phyloP scores from a whole-genome alignment of 1,140 invertebrate species.

The Marisa cornuarietis region DNA sequence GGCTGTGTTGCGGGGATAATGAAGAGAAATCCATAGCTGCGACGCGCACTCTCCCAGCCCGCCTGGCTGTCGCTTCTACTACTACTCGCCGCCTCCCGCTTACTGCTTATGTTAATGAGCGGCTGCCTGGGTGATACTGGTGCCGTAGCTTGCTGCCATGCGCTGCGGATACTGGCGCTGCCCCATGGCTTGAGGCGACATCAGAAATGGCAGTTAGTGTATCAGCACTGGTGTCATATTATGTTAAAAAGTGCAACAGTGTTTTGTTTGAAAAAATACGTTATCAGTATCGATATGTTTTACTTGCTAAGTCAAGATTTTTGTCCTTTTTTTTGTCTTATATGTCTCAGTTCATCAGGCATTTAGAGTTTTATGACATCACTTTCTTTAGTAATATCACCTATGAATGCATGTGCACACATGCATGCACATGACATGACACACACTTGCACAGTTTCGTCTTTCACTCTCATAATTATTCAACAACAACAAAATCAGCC shows the following conservation, averaged over 20 bases:
- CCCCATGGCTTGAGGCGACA: background rate
- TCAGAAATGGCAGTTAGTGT: background rate
- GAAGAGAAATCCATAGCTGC: background rate
- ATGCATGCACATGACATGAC: background rate
- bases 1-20: too few species aligned
- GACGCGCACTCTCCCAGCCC: conserved; percentile 16
- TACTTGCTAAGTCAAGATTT: background rate
- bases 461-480: background rate
- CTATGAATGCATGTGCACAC: background rate
- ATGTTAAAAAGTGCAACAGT: background rate
- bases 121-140: conserved; percentile 13
- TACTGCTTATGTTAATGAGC: conserved; percentile 42
- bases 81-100: conserved; percentile 21
- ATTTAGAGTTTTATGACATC: too few species aligned
- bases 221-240: background rate
- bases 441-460: background rate
- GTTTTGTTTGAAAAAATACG: background rate
- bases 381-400: too few species aligned
- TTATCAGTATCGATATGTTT: background rate
- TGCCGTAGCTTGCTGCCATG: conserved; percentile 6
- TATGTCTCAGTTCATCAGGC: too few species aligned
- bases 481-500: too few species aligned
- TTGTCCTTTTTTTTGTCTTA: background rate
- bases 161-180: conserved; percentile 3
- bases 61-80: conserved; percentile 19